Conservation (phyloP, 2,888 invertebrate genomes). For the Hermodice carunculata region DNA sequence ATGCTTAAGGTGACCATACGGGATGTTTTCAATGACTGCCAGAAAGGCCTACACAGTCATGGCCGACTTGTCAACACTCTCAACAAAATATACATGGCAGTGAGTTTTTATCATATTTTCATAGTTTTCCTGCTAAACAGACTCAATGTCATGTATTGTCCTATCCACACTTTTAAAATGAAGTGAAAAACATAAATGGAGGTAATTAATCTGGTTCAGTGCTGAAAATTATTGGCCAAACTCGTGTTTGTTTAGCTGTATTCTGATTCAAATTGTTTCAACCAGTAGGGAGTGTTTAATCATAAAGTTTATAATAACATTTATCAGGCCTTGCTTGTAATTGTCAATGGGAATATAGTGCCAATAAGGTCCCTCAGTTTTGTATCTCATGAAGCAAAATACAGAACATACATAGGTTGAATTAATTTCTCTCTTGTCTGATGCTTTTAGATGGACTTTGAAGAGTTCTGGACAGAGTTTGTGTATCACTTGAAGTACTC, state of each 20-base stretch:
- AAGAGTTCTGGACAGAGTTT: conserved; percentile 77
- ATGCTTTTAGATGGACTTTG: conserved; percentile 72
- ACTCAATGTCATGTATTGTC: too few relatives aligned
- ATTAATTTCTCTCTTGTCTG: not conserved
- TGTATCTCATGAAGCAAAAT: not conserved
- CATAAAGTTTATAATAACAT: too few relatives aligned
- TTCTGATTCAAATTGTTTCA: not conserved
- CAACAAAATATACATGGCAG: conserved; percentile 33
- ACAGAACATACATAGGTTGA: not conserved
- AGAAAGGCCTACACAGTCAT: conserved; percentile 59
- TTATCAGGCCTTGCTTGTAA: not conserved
- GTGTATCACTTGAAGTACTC: conserved; percentile 77
- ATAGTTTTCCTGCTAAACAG: too few relatives aligned
- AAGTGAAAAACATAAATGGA: too few relatives aligned
- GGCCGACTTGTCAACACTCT: conserved; percentile 55
- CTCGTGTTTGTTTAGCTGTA: too few relatives aligned
- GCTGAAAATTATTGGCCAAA: too few relatives aligned
- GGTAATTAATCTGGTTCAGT: too few relatives aligned
- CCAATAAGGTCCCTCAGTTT: not conserved
- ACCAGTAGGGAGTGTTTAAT: not conserved
- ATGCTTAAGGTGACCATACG: conserved; percentile 13
- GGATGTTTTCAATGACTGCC: conserved; percentile 60
- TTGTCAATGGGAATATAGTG: not conserved
- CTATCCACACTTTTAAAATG: too few relatives aligned
- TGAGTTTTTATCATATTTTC: conserved; percentile 14